Percentiles rank a stretch among this genome's conserved stretches.
phyloP scores from a whole-genome alignment of 2,888 invertebrate genomes.

The Caenorhabditis auriculariae region DNA sequence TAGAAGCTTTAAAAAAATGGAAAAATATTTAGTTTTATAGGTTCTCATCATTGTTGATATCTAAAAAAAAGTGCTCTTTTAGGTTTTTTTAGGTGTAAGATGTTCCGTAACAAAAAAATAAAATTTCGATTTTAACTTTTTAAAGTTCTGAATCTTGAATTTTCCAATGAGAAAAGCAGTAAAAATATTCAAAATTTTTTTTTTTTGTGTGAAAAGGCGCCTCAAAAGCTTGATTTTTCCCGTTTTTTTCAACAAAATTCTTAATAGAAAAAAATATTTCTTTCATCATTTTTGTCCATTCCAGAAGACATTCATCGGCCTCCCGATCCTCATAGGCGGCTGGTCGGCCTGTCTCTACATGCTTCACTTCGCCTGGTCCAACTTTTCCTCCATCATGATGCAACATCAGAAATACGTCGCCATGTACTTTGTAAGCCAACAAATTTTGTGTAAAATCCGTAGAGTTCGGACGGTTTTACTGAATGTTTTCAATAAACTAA shows the following conservation, averaged over 20 bases:
- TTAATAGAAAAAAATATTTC: neutral
- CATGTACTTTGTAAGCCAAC: slow-evolving; percentile 60
- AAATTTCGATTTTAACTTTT: no score
- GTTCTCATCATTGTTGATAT: no score
- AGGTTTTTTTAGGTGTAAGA: no score
- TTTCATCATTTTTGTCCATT: neutral
- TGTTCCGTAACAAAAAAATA: no score
- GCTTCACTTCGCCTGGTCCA: slow-evolving; percentile 56
- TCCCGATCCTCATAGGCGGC: slow-evolving; percentile 63
- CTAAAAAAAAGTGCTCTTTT: no score
- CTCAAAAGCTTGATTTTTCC: no score
- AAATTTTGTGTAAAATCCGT: neutral
- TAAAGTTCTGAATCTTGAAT: no score
- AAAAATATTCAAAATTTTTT: no score
- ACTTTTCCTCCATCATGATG: slow-evolving; percentile 58
- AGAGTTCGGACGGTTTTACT: neutral
- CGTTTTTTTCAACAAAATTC: no score
- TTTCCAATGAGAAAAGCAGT: no score
- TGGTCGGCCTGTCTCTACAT: slow-evolving; percentile 63
- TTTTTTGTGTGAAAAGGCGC: no score
- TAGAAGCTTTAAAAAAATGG: neutral
- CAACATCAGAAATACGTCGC: slow-evolving; percentile 64
- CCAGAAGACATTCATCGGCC: slow-evolving; percentile 61
- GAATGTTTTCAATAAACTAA: neutral
- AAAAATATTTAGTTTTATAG: no score